Conservation (phyloP, 2,113 vertebrate genomes). For the Pantherophis guttatus region DNA sequence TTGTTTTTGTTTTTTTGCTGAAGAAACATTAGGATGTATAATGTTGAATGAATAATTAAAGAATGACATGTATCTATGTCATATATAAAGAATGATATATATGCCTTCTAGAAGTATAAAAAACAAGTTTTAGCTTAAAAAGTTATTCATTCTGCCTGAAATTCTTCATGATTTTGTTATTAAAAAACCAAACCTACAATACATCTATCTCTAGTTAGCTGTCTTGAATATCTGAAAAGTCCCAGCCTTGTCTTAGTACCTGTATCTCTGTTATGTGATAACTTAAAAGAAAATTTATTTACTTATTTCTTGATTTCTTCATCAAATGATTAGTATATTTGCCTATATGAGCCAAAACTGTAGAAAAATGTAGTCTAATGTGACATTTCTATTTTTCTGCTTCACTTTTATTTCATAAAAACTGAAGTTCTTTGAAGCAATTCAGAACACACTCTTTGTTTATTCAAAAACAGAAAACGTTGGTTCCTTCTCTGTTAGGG, state of each 20-base stretch:
- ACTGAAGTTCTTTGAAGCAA: not conserved
- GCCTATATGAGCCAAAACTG: not conserved
- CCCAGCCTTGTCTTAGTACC: not conserved
- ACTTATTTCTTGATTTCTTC: not conserved
- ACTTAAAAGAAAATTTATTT: not conserved
- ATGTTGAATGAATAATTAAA: not conserved
- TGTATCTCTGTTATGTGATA: not conserved
- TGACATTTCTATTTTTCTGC: not conserved
- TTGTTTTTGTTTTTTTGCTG: not conserved
- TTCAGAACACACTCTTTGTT: constrained; percentile 5
- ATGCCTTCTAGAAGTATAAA: not conserved
- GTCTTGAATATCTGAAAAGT: not conserved
- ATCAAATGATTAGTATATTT: not conserved
- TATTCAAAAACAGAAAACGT: constrained; percentile 3
- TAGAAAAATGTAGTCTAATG: constrained; percentile 3
- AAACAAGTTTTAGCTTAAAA: not conserved
- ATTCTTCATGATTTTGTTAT: not conserved
- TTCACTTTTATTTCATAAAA: not conserved
- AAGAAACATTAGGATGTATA: not conserved
- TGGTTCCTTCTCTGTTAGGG: not conserved
- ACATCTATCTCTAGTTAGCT: not conserved
- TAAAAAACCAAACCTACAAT: not conserved
- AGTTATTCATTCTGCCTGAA: not conserved
- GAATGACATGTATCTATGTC: too few relatives aligned
- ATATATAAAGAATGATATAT: too few relatives aligned